A percentile compares a stretch with the other conserved stretches of the same genome.
These are phyloP conservation scores for Oreonectes daqikongensis DNA, from an alignment of 2,797 vertebrate genomes.

Conservation along the genomic window DNA sequence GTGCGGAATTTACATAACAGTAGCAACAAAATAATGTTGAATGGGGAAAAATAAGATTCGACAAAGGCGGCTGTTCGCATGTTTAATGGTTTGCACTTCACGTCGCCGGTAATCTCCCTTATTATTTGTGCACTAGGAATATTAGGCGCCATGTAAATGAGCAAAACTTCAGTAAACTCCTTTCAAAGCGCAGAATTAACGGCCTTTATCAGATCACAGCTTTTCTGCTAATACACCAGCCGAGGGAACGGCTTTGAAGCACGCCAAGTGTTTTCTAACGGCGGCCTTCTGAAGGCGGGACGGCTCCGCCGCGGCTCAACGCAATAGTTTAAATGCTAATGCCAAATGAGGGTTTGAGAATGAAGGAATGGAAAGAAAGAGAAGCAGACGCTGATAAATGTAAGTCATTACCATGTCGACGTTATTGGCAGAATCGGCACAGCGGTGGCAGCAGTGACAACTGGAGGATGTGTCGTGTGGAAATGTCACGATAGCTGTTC, in stretches of 20 bases:
- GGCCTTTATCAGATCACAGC: conserved; percentile 74
- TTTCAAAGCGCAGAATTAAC: conserved; percentile 71
- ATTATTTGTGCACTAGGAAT: conserved; percentile 54
- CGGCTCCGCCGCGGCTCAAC: conserved; percentile 44
- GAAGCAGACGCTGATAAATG: conserved; percentile 66
- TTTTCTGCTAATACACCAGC: conserved; percentile 52
- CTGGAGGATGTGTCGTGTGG: conserved; percentile 43
- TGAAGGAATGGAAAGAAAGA: conserved; percentile 63
- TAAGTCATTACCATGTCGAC: conserved; percentile 66
- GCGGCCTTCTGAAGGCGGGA: conserved; percentile 60
- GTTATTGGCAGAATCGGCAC: conserved; percentile 46
- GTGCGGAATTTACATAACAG: conserved; percentile 49
- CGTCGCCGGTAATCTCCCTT: conserved; percentile 55
- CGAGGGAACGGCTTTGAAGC: conserved; percentile 58
- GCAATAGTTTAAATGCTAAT: conserved; percentile 73
- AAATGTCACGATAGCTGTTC: conserved; percentile 42
- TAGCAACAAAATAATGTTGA: conserved; percentile 58
- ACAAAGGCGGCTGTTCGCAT: conserved; percentile 65
- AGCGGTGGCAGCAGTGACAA: conserved; percentile 29
- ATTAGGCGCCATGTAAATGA: conserved; percentile 65
- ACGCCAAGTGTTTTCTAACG: conserved; percentile 38
- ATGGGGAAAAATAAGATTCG: conserved; percentile 66
- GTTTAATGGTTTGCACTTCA: conserved; percentile 49
- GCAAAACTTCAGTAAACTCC: conserved; percentile 67
- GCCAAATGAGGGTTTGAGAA: conserved; percentile 61